These are phyloP conservation scores for Harmothoe impar DNA, from an alignment of 2,888 invertebrate genomes.

Conservation along the genomic window DNA sequence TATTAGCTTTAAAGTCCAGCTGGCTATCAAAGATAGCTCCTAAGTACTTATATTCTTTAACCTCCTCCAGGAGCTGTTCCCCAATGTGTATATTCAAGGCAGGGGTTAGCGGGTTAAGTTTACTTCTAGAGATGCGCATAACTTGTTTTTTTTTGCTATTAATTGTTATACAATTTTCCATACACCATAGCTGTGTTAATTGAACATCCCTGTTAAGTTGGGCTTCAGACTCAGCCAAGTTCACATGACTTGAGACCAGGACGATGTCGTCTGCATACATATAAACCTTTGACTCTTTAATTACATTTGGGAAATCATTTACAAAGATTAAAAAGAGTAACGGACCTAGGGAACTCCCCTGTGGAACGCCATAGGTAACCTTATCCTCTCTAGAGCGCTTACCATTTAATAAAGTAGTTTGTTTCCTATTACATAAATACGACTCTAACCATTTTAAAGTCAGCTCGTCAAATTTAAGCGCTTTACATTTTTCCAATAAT, in stretches of 20 bases:
- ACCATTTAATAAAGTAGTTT: not conserved
- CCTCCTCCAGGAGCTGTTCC: too few species aligned
- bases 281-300: not conserved
- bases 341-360: constrained; percentile 17
- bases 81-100: too few species aligned
- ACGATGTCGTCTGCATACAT: constrained; percentile 30
- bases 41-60: too few species aligned
- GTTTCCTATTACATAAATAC: not conserved
- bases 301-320: not conserved
- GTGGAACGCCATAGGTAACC: not conserved
- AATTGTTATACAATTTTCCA: not conserved
- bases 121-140: too few species aligned
- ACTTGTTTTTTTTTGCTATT: not conserved
- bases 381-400: not conserved
- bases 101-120: too few species aligned
- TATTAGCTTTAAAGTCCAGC: too few species aligned
- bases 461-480: not conserved
- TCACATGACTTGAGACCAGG: not conserved
- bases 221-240: not conserved
- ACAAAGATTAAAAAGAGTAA: not conserved
- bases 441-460: not conserved
- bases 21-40: too few species aligned
- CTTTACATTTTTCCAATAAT: too few species aligned
- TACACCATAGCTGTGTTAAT: not conserved
- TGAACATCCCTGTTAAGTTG: not conserved